Base-by-base conservation (phyloP, 1,140 invertebrate genomes). In the Danaus plexippus region DNA sequence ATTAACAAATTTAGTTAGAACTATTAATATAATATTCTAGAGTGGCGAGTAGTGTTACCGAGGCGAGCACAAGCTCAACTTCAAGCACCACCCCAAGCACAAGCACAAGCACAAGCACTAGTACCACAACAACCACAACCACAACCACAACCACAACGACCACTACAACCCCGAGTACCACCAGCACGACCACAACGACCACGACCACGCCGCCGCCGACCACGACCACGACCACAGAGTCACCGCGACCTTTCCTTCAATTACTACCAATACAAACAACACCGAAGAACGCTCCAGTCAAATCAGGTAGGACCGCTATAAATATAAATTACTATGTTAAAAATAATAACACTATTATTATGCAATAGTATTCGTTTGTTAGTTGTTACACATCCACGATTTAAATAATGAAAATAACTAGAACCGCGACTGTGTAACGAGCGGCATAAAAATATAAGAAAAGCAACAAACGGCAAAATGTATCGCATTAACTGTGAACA, bases 91-190 rank as follows among this genome's bases (percentile, higher is more conserved):
- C 49, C n/a, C 59, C 55, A 12, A 67, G 54, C 7, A 67, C 62
- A 44, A 68, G 48, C 10, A 76, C 70, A 7, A 72, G 74, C 2
- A 76, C 69, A 5, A 81, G 71, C n/a, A 83, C 80, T 9, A 82
- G 77, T 7, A 85, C 81, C 12, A 84, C 77, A 50, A 80, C 85
- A 71, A 88, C 85, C 44, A 80, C 88, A 40, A 89, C 85, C 68
- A 88, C 88, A 56, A 89, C 87, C 61, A 85, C 68, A 40, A 77
- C 80, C 0, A 79, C 78, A 0, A 78, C 80, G 1, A 77, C 80
- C 3, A 79, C 77, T 0, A 78, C 79, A 5, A 87, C 85, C 43
- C 80, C 76, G 11, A 72, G 83, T 40, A 80, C 85, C 43, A 63
- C 69, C 3, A 77, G 63, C 12, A 77, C 80, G 46, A 75, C 73